phyloP scores from a whole-genome alignment of 2,113 vertebrate genomes.

The Andinoacara biseriatus region DNA sequence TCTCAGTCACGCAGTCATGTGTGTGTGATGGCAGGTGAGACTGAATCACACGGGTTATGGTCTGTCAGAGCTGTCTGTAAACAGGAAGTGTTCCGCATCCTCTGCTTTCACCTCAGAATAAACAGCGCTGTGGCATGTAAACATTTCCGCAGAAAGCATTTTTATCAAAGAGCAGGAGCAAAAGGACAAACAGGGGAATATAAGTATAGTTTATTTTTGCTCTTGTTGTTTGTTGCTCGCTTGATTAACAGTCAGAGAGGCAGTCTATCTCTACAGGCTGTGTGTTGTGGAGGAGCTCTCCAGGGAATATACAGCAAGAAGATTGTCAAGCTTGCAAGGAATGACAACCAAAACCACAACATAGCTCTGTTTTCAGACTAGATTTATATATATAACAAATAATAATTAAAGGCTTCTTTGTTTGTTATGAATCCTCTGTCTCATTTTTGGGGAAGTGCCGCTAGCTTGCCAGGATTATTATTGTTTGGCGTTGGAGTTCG shows the following conservation, averaged over 20 bases:
- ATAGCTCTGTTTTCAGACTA: constrained; percentile 50
- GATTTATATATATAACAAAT: constrained; percentile 58
- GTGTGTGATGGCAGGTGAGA: constrained; percentile 36
- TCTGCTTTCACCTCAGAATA: constrained; percentile 46
- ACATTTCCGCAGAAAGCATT: constrained; percentile 26
- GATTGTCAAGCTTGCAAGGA: constrained; percentile 55
- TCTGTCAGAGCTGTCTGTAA: constrained; percentile 54
- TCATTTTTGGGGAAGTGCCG: constrained; percentile 31
- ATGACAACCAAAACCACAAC: constrained; percentile 68
- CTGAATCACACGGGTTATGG: constrained; percentile 34
- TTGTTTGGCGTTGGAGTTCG: constrained; percentile 30
- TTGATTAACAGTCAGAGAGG: constrained; percentile 42
- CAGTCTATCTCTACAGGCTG: constrained; percentile 34
- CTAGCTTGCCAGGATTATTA: constrained; percentile 40
- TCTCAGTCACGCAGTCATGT: neutral
- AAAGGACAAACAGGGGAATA: constrained; percentile 26
- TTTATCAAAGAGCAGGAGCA: neutral
- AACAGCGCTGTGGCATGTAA: constrained; percentile 18
- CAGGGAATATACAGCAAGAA: constrained; percentile 47
- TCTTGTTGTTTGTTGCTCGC: constrained; percentile 51
- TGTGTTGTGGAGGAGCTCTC: constrained; percentile 37
- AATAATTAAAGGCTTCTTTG: constrained; percentile 71
- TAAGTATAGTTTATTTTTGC: constrained; percentile 52
- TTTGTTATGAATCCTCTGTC: constrained; percentile 57
- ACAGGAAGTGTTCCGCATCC: constrained; percentile 57